Evolutionary conservation across 2,888 invertebrate species (phyloP).

Genomic region (Synergus japonicus): DNA sequence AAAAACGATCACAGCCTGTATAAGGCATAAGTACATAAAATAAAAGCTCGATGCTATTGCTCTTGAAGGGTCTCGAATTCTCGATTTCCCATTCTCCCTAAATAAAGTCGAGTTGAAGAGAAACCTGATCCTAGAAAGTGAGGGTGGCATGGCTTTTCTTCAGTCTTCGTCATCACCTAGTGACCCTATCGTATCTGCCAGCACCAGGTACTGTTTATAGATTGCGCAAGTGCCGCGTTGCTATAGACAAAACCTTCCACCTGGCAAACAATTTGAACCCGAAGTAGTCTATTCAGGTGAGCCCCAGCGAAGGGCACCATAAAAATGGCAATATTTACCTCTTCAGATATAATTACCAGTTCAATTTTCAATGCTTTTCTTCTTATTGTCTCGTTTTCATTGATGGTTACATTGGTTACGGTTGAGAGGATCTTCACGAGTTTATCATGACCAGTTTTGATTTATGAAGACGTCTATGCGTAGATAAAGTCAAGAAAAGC

Average conservation of each 20-base stretch:
- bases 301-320: constrained; percentile 46
- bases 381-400: constrained; percentile 1
- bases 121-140: constrained; percentile 42
- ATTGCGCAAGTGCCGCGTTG: constrained; percentile 65
- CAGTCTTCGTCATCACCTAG: constrained; percentile 62
- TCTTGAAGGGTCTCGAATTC: neutral
- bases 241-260: constrained; percentile 61
- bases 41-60: neutral
- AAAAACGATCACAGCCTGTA: neutral
- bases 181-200: constrained; percentile 71
- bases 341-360: neutral
- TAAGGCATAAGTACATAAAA: neutral
- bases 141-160: constrained; percentile 36
- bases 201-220: constrained; percentile 74
- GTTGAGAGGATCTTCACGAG: constrained; percentile 10
- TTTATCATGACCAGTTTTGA: constrained; percentile 19
- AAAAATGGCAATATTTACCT: constrained; percentile 35
- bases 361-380: neutral
- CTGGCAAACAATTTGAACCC: constrained; percentile 55
- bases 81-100: neutral
- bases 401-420: neutral
- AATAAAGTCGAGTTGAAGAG: neutral
- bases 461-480: neutral
- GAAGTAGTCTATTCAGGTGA: constrained; percentile 52
- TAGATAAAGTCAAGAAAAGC: neutral